Percentiles rank a stretch among this genome's conserved stretches.
These are phyloP conservation scores for Cartodere bifasciata DNA, from an alignment of 2,888 invertebrate genomes.

Conservation along the genomic window DNA sequence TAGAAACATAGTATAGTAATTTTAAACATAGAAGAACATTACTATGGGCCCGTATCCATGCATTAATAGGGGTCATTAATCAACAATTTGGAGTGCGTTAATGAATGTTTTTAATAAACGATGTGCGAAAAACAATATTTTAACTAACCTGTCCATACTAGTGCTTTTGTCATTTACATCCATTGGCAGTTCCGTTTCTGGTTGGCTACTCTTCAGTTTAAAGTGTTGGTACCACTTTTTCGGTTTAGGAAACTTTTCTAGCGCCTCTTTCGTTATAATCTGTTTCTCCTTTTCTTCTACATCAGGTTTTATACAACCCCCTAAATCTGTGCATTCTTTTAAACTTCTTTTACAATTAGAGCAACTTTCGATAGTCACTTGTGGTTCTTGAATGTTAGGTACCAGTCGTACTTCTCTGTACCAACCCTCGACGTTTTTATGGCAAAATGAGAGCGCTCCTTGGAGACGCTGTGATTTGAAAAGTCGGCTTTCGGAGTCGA, in stretches of 20 bases:
- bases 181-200: constrained; percentile 43
- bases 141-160: constrained; percentile 58
- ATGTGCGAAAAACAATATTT: too few relatives aligned
- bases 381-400: constrained; percentile 24
- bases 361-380: too few relatives aligned
- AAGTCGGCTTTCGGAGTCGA: constrained; percentile 48
- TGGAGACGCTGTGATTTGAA: constrained; percentile 52
- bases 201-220: constrained; percentile 39
- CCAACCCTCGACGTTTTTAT: constrained; percentile 50
- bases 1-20: too few relatives aligned
- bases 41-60: too few relatives aligned
- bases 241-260: constrained; percentile 40
- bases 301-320: constrained; percentile 2
- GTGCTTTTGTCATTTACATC: constrained; percentile 52
- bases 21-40: too few relatives aligned
- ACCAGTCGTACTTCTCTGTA: constrained; percentile 42
- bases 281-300: constrained; percentile 17
- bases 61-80: too few relatives aligned
- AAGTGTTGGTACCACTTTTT: constrained; percentile 54
- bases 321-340: constrained; percentile 7
- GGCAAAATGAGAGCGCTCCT: constrained; percentile 52
- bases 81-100: too few relatives aligned
- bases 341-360: constrained; percentile 11
- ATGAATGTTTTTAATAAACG: too few relatives aligned
- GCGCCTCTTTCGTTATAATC: constrained; percentile 26